Evolutionary conservation across 2,113 vertebrate species (phyloP).

Genomic region (Clupea harengus): DNA sequence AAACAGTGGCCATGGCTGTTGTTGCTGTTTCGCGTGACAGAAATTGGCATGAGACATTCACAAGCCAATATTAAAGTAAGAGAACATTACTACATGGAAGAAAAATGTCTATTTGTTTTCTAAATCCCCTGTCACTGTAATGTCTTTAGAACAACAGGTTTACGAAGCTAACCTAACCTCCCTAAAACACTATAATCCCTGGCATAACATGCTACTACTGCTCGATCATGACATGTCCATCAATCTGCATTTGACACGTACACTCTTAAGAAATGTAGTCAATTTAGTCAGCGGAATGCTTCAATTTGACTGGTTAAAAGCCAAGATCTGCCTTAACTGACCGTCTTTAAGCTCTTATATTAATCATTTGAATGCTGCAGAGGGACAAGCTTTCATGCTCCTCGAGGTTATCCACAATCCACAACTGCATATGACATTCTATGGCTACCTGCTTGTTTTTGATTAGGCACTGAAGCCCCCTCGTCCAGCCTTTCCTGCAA

Average conservation of each 20-base stretch:
- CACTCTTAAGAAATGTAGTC: neutral
- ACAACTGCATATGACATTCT: neutral
- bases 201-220: neutral
- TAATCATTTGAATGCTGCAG: conserved; percentile 53
- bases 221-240: neutral
- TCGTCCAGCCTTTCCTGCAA: neutral
- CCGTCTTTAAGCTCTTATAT: conserved; percentile 74
- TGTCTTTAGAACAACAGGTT: neutral
- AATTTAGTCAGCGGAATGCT: conserved; percentile 10
- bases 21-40: neutral
- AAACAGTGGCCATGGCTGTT: neutral
- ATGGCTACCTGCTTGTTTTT: neutral
- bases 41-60: neutral
- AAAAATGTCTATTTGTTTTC: neutral
- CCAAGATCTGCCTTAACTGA: conserved; percentile 68
- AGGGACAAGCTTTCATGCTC: neutral
- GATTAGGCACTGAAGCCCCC: neutral
- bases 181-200: neutral
- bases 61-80: neutral
- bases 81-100: neutral
- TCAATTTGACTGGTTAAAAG: conserved; percentile 29
- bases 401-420: neutral
- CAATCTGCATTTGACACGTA: neutral
- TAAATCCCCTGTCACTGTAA: neutral
- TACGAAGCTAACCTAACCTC: neutral